phyloP scores from a whole-genome alignment of 2,797 vertebrate species.

The Neosilurus mollespiculum region DNA sequence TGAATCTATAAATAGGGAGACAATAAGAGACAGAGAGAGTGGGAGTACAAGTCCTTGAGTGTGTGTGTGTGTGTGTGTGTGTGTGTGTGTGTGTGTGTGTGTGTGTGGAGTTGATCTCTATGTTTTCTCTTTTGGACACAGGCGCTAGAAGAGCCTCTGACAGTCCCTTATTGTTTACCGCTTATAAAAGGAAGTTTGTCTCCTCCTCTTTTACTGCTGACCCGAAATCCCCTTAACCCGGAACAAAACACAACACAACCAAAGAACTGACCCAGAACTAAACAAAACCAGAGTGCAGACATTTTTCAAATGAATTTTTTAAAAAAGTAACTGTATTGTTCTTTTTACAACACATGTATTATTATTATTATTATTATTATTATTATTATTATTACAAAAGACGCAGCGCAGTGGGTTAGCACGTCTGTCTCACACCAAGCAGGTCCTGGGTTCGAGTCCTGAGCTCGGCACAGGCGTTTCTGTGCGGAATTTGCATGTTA shows the following conservation, averaged over 20 bases:
- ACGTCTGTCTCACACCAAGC: background rate
- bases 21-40: conserved; percentile 51
- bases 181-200: conserved; percentile 57
- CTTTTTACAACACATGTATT: background rate
- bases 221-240: conserved; percentile 16
- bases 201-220: conserved; percentile 44
- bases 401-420: too few relatives aligned
- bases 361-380: too few relatives aligned
- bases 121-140: conserved; percentile 46
- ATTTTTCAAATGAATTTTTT: too few relatives aligned
- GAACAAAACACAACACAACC: background rate
- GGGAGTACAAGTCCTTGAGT: conserved; percentile 44
- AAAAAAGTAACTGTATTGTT: background rate
- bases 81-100: conserved; percentile 38
- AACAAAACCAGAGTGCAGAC: background rate
- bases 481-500: too few relatives aligned
- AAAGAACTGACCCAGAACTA: conserved; percentile 8
- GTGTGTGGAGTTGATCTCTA: conserved; percentile 23
- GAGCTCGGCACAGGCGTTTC: too few relatives aligned
- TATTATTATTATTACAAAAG: too few relatives aligned
- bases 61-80: conserved; percentile 36
- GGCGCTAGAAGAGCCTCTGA: conserved; percentile 47
- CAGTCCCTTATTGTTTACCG: conserved; percentile 62
- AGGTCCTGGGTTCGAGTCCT: too few relatives aligned
- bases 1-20: conserved; percentile 59